phyloP scores from a whole-genome alignment of 2,888 invertebrate genomes.

The Lamellibrachia columna region DNA sequence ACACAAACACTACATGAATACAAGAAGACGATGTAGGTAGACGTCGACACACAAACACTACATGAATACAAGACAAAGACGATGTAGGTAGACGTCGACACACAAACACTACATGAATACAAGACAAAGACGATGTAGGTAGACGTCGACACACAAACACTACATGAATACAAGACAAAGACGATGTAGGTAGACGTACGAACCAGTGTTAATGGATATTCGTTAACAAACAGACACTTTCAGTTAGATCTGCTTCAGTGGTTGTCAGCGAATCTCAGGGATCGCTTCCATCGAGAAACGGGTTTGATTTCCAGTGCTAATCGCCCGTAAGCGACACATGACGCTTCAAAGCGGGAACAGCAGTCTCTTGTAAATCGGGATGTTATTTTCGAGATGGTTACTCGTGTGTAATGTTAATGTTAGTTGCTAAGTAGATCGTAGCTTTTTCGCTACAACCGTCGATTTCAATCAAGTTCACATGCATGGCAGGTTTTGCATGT shows the following conservation, averaged over 20 bases:
- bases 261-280: not conserved
- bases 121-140: not conserved
- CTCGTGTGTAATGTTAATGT: not conserved
- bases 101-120: not conserved
- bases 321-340: not conserved
- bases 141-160: not conserved
- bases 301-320: not conserved
- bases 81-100: too few relatives aligned
- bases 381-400: constrained; percentile 11
- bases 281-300: not conserved
- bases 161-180: not conserved
- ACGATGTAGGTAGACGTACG: not conserved
- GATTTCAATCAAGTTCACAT: not conserved
- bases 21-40: too few relatives aligned
- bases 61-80: too few relatives aligned
- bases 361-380: not conserved
- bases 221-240: not conserved
- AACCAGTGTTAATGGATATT: not conserved
- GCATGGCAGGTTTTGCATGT: not conserved
- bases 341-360: not conserved
- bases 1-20: too few relatives aligned
- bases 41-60: too few relatives aligned
- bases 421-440: not conserved
- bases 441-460: not conserved
- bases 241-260: not conserved